phyloP scores from a whole-genome alignment of 2,797 vertebrate species.

The Urosaurus nigricauda region DNA sequence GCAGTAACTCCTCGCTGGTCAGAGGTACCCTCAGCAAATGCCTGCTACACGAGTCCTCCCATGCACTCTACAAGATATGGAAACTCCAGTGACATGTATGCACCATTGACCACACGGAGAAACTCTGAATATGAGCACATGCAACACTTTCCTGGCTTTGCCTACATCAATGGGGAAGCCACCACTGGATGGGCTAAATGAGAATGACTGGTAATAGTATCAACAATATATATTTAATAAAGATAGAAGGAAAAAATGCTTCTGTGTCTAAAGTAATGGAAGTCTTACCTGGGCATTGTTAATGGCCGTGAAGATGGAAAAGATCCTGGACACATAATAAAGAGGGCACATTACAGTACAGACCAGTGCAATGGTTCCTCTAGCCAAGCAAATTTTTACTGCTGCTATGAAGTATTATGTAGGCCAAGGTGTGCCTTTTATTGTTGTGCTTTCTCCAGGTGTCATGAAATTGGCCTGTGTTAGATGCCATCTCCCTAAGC shows the following conservation, averaged over 20 bases:
- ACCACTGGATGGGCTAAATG: conserved; percentile 97
- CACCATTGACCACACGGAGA: conserved; percentile 90
- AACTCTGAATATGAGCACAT: conserved; percentile 99
- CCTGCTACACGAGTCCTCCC: conserved; percentile 93
- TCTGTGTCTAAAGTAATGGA: conserved; percentile 53
- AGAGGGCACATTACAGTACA: conserved; percentile 56
- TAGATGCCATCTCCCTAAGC: background rate
- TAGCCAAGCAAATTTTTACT: conserved; percentile 68
- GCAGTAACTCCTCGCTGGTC: conserved; percentile 95
- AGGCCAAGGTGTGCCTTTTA: conserved; percentile 86
- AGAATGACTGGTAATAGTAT: conserved; percentile 67
- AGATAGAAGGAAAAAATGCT: conserved; percentile 52
- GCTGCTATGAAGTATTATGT: conserved; percentile 74
- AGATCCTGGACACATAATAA: conserved; percentile 58
- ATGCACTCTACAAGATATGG: conserved; percentile 94
- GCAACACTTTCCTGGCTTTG: conserved; percentile 98
- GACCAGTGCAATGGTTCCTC: conserved; percentile 57
- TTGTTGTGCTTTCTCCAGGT: conserved; percentile 31
- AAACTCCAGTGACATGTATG: conserved; percentile 93
- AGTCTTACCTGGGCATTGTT: conserved; percentile 58
- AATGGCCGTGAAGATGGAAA: conserved; percentile 68
- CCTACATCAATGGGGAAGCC: conserved; percentile 98
- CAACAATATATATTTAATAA: conserved; percentile 70
- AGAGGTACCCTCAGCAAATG: conserved; percentile 91
- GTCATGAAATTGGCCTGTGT: background rate